phyloP scores from a whole-genome alignment of 2,113 vertebrate genomes.

The Garra rufa region DNA sequence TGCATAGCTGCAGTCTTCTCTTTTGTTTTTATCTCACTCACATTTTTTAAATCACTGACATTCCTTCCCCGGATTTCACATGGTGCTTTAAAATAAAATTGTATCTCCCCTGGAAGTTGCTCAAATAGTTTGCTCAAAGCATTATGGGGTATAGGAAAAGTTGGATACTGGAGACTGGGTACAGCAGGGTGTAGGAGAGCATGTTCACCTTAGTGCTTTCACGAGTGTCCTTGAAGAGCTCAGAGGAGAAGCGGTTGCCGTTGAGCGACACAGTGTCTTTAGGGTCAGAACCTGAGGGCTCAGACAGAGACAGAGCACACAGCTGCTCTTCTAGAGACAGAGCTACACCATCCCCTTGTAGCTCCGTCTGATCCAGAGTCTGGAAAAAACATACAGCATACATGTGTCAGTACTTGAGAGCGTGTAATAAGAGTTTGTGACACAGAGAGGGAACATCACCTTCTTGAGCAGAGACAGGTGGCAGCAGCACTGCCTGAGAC shows the following conservation, averaged over 20 bases:
- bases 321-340: slow-evolving; percentile 93
- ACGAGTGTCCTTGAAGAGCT: slow-evolving; percentile 81
- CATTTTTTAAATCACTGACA: too few relatives aligned
- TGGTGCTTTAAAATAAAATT: too few relatives aligned
- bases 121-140: neutral
- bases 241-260: slow-evolving; percentile 79
- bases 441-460: slow-evolving; percentile 67
- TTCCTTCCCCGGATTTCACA: too few relatives aligned
- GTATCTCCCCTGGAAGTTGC: neutral
- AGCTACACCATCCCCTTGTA: slow-evolving; percentile 84
- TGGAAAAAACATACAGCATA: slow-evolving; percentile 38
- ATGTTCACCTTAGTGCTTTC: slow-evolving; percentile 88
- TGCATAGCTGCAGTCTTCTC: too few relatives aligned
- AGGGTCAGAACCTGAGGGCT: slow-evolving; percentile 70
- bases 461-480: slow-evolving; percentile 91
- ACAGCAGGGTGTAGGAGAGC: too few relatives aligned
- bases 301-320: slow-evolving; percentile 83
- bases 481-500: slow-evolving; percentile 95
- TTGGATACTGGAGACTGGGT: neutral
- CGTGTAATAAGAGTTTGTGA: neutral
- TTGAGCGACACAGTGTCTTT: slow-evolving; percentile 83
- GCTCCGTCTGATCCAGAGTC: slow-evolving; percentile 84
- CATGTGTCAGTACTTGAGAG: neutral
- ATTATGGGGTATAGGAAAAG: neutral
- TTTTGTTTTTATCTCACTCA: too few relatives aligned